Evolutionary conservation across 2,888 invertebrate genomes (phyloP), one percentile per base, ranked within the genome.

Genomic region (Julus scanicus): DNA sequence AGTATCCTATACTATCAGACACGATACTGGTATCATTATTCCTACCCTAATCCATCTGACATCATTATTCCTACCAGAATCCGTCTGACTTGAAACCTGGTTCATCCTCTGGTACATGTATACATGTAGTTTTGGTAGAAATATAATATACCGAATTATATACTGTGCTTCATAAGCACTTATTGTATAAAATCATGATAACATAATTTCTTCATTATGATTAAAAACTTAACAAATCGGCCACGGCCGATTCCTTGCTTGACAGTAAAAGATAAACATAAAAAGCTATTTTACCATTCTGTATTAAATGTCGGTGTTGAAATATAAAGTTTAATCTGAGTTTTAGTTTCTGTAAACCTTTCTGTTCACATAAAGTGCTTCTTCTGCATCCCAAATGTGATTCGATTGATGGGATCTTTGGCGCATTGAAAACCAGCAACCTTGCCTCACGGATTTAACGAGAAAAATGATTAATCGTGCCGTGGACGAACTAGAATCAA

Each of bases 391-490:
- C 71, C 5, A 71, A 71, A 29, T 71, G 29, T 71, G 71, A 71
- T 71, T 71, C 71, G 29, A 71, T 71, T 71, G 71, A 71, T 71
- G 71, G 71, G 29, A 71, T 71, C 71, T 71, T 71, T 71, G 29
- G 71, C 13, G 71, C 71, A 29, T 71, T 71, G 71, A 71, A 71
- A 71, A 29, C 29, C 71, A 71, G 71, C 71, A 71, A 71, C 71
- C 71, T 71, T 71, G 71, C 71, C 29, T 71, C 71, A 71, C 71
- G 71, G 71, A 71, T 71, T 71, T 71, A 71, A 29, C 71, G 71
- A 71, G 71, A 71, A 71, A 71, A 71, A 71, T 71, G 71, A 71
- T 71, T 71, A 71, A 71, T 71, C 71, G 71, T 71, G 71, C 71
- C 11, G 71, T 71, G 71, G 71, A 71, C 71, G 71, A 71, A 29